Evolutionary conservation across 2,888 invertebrate species (phyloP), one percentile per base, ranked within the genome.

Genomic region (Fragum sueziense): DNA sequence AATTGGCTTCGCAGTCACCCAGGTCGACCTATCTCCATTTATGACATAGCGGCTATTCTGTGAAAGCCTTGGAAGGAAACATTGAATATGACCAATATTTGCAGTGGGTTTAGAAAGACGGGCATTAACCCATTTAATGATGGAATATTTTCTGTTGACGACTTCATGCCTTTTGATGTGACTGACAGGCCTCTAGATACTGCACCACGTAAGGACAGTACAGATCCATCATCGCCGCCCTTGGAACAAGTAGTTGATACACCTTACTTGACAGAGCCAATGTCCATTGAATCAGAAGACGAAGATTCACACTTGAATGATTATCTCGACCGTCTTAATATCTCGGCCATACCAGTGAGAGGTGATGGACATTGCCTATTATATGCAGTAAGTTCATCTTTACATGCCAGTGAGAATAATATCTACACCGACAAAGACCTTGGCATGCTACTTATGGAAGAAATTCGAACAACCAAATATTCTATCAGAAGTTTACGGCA

Each of bases 1-100:
- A 72, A 84, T 20, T 93, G 91, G 89, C 76, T 91, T 81, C 47
- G 78, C 22, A 85, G 87, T 67, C 85, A 93, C 81, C 91, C 93
- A 59, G 93, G 93, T 1, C 89, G 92, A 79, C 88, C 91, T 25
- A 87, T 93, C 20, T 89, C 91, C 1, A 93, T 93, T 51, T 93
- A 94, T 85, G 89, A 80, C 57, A 70, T 79, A 33, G 75, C 76
- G 7, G 29, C 70, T n/a, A 71, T 80, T 33, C 9, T 79, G 37
- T 22, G 76, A 20, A 37, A 70, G 29, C 33, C 70, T 29, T 74
- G 67, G 67, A 65, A 59, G 14, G 51, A 34, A 27, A 41, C 79
- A 62, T 70, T 72, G 54, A 69, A 37, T 29, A 61, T 61, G 51
- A n/a, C 47, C 17, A 80, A 80, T 62, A 74, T 80, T 22, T 47